A percentile compares a stretch with the other conserved stretches of the same genome.
These are phyloP conservation scores for Gopherus flavomarginatus DNA, from an alignment of 2,113 vertebrate species.

Conservation along the genomic window DNA sequence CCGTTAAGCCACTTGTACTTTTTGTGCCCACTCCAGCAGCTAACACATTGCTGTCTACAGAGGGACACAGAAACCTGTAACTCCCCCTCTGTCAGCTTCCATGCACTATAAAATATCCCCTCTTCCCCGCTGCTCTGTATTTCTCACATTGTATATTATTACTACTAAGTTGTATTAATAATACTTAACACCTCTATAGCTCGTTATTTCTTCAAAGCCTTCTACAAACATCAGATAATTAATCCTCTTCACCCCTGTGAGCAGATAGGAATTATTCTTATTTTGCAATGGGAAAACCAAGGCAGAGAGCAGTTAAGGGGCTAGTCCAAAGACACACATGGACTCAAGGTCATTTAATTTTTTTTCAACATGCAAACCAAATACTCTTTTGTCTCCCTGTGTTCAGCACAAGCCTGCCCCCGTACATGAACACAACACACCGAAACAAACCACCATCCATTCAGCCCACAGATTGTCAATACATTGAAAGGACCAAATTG, in stretches of 20 bases:
- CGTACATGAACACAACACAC: not conserved
- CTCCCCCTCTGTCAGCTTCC: not conserved
- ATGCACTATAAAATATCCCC: not conserved
- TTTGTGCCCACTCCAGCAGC: not conserved
- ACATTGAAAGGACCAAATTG: conserved; percentile 33
- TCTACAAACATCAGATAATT: not conserved
- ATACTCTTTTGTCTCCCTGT: not conserved
- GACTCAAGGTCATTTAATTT: not conserved
- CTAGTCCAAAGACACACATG: not conserved
- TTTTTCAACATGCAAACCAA: not conserved
- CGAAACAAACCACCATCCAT: conserved; percentile 1
- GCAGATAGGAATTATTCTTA: not conserved
- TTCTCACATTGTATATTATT: not conserved
- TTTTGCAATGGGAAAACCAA: not conserved
- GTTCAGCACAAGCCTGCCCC: not conserved
- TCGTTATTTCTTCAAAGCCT: not conserved
- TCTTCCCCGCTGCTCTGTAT: not conserved
- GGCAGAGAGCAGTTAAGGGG: not conserved
- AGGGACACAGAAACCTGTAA: not conserved
- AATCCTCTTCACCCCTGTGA: not conserved
- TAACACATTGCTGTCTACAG: not conserved
- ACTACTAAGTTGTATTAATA: not conserved
- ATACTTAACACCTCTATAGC: not conserved
- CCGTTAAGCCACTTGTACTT: not conserved
- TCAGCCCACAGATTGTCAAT: conserved; percentile 24